These are phyloP conservation scores for Tridacna crocea DNA, from an alignment of 2,888 invertebrate species.

Conservation along the genomic window DNA sequence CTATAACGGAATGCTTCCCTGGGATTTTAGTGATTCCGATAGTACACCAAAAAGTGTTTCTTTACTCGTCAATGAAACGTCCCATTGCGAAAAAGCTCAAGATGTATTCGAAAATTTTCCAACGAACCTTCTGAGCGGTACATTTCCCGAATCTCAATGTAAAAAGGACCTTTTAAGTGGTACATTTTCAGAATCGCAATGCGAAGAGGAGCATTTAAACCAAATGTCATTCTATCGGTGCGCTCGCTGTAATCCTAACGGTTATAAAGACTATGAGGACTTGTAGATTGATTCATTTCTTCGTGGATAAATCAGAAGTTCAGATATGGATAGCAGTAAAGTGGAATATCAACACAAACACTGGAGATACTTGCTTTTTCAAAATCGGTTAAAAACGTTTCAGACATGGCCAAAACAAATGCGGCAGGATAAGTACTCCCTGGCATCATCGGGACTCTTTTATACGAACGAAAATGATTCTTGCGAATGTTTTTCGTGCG, in stretches of 20 bases:
- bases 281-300: not conserved
- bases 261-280: constrained; percentile 23
- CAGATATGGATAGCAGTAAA: constrained; percentile 3
- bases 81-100: not conserved
- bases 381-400: constrained; percentile 11
- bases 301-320: not conserved
- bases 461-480: constrained; percentile 14
- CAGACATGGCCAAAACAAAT: constrained; percentile 26
- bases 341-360: constrained; percentile 16
- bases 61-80: not conserved
- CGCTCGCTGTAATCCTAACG: constrained; percentile 5
- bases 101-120: constrained; percentile 10
- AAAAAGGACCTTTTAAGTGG: constrained; percentile 7
- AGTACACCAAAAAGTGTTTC: not conserved
- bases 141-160: not conserved
- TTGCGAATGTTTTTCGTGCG: constrained; percentile 27
- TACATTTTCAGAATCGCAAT: not conserved
- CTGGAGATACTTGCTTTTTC: not conserved
- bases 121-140: not conserved
- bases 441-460: constrained; percentile 13
- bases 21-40: not conserved
- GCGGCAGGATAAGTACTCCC: constrained; percentile 5
- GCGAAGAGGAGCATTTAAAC: not conserved
- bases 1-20: not conserved
- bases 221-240: constrained; percentile 7